phyloP scores from a whole-genome alignment of 2,888 invertebrate genomes.

The Sussaba pulchella region DNA sequence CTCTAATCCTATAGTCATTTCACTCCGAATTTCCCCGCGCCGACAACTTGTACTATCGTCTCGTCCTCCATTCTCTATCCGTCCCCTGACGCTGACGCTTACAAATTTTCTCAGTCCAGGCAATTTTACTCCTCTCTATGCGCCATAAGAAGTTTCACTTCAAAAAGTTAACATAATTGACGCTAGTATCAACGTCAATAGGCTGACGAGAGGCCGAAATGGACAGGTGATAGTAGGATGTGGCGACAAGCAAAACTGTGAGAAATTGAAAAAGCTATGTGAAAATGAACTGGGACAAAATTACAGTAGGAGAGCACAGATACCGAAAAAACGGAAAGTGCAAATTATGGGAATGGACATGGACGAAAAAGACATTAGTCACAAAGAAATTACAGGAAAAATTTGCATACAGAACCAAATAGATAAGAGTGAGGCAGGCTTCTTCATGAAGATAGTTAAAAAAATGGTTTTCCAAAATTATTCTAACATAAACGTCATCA shows the following conservation, averaged over 20 bases:
- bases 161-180: not conserved
- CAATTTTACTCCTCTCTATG: no score
- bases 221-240: not conserved
- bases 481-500: not conserved
- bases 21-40: no score
- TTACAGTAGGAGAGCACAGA: not conserved
- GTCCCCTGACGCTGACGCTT: no score
- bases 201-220: not conserved
- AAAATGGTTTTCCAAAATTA: not conserved
- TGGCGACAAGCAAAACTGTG: not conserved
- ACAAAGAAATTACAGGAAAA: constrained; percentile 1
- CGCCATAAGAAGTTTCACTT: no score
- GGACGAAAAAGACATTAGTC: not conserved
- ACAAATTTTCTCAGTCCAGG: no score
- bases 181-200: not conserved
- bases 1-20: no score
- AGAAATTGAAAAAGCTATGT: not conserved
- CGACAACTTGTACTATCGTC: no score
- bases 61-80: no score
- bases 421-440: not conserved
- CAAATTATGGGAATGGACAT: not conserved
- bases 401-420: constrained; percentile 12
- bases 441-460: no score
- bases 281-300: not conserved
- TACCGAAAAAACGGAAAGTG: not conserved